These are phyloP conservation scores for Orchestes rusci DNA, from an alignment of 2,888 invertebrate genomes.

Conservation along the genomic window DNA sequence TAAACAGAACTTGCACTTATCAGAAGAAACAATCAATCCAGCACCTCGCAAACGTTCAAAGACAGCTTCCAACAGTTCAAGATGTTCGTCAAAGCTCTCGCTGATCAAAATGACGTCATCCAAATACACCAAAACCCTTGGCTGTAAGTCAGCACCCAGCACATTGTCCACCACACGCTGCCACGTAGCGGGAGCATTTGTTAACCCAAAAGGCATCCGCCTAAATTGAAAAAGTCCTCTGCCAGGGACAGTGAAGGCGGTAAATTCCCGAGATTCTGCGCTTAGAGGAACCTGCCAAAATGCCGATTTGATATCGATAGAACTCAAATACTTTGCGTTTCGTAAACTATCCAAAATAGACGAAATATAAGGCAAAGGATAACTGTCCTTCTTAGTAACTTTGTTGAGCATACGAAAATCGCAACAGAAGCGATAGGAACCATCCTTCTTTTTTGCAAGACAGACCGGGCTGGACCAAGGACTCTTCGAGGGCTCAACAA, in stretches of 20 bases:
- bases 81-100: too few relatives aligned
- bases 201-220: background rate
- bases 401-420: background rate
- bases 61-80: conserved; percentile 20
- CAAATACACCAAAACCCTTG: too few relatives aligned
- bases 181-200: background rate
- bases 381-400: background rate
- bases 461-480: background rate
- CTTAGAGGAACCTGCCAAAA: conserved; percentile 15
- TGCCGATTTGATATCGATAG: conserved; percentile 15
- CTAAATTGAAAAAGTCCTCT: background rate
- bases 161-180: background rate
- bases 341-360: background rate
- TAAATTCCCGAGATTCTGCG: background rate
- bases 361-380: background rate
- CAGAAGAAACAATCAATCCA: too few relatives aligned
- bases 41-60: conserved; percentile 25
- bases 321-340: conserved; percentile 29
- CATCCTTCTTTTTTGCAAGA: background rate
- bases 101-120: too few relatives aligned
- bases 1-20: conserved; percentile 26
- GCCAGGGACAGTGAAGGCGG: background rate
- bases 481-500: background rate
- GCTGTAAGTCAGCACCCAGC: background rate
- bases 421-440: background rate